Conservation (phyloP, 2,888 invertebrate species). For the Stenoptilia bipunctidactyla region DNA sequence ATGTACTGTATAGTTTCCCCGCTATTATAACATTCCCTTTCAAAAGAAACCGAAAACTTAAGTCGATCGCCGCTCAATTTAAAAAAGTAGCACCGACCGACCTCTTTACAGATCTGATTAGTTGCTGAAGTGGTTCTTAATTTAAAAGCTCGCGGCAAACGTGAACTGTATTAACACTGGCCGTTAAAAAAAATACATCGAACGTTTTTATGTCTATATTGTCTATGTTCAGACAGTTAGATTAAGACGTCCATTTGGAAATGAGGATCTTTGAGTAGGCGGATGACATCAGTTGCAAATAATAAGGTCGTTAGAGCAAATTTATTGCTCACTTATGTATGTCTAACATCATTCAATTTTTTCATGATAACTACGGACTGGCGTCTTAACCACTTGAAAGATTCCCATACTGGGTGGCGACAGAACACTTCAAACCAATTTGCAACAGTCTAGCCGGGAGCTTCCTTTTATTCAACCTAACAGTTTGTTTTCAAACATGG, state of each 20-base stretch:
- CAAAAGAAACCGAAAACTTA: constrained; percentile 45
- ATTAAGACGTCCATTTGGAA: constrained; percentile 35
- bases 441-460: constrained; percentile 58
- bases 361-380: constrained; percentile 24
- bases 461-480: constrained; percentile 38
- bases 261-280: constrained; percentile 1
- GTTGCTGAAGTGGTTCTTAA: constrained; percentile 63
- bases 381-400: constrained; percentile 42
- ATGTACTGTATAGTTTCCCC: constrained; percentile 26
- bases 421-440: constrained; percentile 60
- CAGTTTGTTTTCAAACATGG: constrained; percentile 22
- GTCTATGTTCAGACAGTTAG: constrained; percentile 46
- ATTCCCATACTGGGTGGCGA: constrained; percentile 68
- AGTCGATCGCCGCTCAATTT: constrained; percentile 34
- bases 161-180: constrained; percentile 44
- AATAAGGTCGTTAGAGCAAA: constrained; percentile 23
- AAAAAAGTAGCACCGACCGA: constrained; percentile 31
- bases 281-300: background rate
- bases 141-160: constrained; percentile 48
- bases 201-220: constrained; percentile 50
- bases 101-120: constrained; percentile 67
- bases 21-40: constrained; percentile 21
- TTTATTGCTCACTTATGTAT: constrained; percentile 45
- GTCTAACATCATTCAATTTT: constrained; percentile 28
- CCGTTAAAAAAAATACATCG: constrained; percentile 30